phyloP scores from a whole-genome alignment of 2,113 vertebrate species.

The Rissa tridactyla region DNA sequence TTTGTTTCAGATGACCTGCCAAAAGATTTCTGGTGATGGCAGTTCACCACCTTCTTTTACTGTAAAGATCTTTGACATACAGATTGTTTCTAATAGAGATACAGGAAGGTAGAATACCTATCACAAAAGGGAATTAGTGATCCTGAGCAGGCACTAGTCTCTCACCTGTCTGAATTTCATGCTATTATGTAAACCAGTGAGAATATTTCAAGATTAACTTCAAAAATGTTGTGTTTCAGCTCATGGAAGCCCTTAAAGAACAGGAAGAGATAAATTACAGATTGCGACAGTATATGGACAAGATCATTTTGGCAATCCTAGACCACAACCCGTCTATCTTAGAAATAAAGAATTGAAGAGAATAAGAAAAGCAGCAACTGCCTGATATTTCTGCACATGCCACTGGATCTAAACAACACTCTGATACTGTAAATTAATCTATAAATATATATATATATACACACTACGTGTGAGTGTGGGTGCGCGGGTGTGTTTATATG shows the following conservation, averaged over 20 bases:
- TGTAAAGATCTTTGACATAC: background rate
- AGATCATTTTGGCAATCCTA: slow-evolving; percentile 95
- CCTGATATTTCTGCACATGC: slow-evolving; percentile 27
- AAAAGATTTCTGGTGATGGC: background rate
- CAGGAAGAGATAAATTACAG: slow-evolving; percentile 96
- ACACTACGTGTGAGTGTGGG: slow-evolving; percentile 53
- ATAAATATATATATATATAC: slow-evolving; percentile 56
- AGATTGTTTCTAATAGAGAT: background rate
- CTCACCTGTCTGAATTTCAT: background rate
- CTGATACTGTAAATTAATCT: slow-evolving; percentile 69
- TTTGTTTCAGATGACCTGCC: background rate
- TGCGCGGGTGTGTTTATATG: slow-evolving; percentile 62
- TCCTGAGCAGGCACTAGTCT: background rate
- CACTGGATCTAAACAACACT: slow-evolving; percentile 57
- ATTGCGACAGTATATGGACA: slow-evolving; percentile 98
- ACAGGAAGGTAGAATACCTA: background rate
- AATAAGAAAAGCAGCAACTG: slow-evolving; percentile 29
- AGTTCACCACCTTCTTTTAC: background rate
- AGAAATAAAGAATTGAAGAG: slow-evolving; percentile 91
- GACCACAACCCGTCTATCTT: slow-evolving; percentile 97
- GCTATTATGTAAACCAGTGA: background rate
- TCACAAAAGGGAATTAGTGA: background rate
- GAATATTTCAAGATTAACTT: background rate
- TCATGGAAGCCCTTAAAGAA: slow-evolving; percentile 97
- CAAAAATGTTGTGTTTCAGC: slow-evolving; percentile 69